Evolutionary conservation across 1,140 invertebrate species (phyloP).

Genomic region (Hyles euphorbiae): DNA sequence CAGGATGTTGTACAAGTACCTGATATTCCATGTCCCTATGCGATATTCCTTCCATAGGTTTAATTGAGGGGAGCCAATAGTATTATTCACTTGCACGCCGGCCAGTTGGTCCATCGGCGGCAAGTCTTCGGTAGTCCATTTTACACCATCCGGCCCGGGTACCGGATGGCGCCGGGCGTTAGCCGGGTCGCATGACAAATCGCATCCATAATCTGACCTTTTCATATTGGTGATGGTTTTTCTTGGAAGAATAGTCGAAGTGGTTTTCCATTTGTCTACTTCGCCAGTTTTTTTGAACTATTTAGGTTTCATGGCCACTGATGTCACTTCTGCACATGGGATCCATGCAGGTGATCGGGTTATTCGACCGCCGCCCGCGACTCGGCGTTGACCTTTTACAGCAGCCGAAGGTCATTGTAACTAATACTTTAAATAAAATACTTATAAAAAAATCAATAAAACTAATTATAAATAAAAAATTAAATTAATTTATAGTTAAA

Average conservation of each 20-base stretch:
- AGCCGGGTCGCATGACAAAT: slow-evolving; percentile 18
- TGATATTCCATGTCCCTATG: no score
- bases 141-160: slow-evolving; percentile 20
- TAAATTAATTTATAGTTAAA: no score
- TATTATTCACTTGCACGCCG: no score
- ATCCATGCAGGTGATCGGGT: background rate
- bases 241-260: background rate
- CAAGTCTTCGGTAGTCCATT: slow-evolving; percentile 22
- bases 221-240: background rate
- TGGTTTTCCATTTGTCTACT: background rate
- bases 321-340: background rate
- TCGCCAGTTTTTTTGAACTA: background rate
- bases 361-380: background rate
- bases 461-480: no score
- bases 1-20: no score
- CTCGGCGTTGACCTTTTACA: background rate
- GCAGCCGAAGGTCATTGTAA: no score
- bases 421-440: no score
- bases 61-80: no score
- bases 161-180: slow-evolving; percentile 18
- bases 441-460: no score
- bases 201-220: background rate
- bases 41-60: no score
- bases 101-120: slow-evolving; percentile 10
- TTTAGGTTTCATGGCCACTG: background rate